Evolutionary conservation across 2,113 vertebrate genomes (phyloP).

Genomic region (Vireo altiloquus): DNA sequence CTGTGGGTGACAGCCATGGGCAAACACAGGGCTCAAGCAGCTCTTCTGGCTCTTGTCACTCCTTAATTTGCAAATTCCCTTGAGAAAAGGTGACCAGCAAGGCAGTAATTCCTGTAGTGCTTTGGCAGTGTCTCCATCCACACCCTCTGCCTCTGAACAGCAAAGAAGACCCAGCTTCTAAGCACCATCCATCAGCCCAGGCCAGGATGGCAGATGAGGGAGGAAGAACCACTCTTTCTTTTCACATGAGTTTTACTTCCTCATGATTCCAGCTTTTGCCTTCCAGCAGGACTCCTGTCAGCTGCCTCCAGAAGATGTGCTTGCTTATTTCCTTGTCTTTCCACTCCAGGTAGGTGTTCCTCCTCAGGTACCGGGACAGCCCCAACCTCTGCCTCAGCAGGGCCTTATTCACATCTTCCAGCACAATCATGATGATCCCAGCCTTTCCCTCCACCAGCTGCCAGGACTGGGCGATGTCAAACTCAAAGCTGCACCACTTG

Average conservation of each 20-base stretch:
- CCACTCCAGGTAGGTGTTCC: slow-evolving; percentile 80
- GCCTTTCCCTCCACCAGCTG: slow-evolving; percentile 71
- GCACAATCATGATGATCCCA: slow-evolving; percentile 73
- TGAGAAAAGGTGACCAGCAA: background rate
- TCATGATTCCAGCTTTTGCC: slow-evolving; percentile 16
- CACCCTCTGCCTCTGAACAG: background rate
- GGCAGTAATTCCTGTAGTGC: background rate
- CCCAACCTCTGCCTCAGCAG: slow-evolving; percentile 69
- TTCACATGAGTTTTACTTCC: background rate
- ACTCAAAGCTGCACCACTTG: slow-evolving; percentile 78
- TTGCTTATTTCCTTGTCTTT: slow-evolving; percentile 57
- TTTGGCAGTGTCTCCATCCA: background rate
- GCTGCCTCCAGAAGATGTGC: slow-evolving; percentile 73
- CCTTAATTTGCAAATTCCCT: background rate
- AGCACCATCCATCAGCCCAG: background rate
- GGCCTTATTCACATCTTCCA: slow-evolving; percentile 67
- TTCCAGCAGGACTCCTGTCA: slow-evolving; percentile 65
- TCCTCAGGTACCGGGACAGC: slow-evolving; percentile 70
- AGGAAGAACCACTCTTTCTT: background rate
- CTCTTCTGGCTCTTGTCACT: background rate
- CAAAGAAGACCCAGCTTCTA: background rate
- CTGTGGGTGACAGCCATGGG: background rate
- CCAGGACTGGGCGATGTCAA: slow-evolving; percentile 80
- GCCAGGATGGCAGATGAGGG: background rate
- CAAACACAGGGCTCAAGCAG: background rate